phyloP scores from a whole-genome alignment of 2,888 invertebrate genomes.

The Pterobdella sp. region DNA sequence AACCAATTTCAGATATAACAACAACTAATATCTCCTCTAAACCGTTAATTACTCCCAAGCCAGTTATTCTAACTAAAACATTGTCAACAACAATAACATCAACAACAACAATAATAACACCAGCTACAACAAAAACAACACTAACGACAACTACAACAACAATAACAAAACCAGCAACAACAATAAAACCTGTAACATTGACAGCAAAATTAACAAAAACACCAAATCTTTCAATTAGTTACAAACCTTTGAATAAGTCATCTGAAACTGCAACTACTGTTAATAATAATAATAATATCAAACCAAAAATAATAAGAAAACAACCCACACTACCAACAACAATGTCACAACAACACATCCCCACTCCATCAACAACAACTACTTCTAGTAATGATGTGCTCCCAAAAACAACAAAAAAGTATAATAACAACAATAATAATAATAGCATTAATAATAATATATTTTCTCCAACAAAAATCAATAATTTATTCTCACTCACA shows the following conservation, averaged over 20 bases:
- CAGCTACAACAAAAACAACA: not conserved
- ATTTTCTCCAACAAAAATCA: not conserved
- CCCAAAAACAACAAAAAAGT: no score
- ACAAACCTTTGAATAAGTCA: no score
- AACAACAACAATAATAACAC: not conserved
- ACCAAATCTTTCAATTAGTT: no score
- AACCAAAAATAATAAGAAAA: no score
- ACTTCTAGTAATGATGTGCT: not conserved
- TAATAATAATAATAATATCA: no score
- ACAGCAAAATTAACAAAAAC: not conserved
- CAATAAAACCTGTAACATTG: not conserved
- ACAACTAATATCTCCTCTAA: not conserved
- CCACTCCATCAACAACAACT: not conserved
- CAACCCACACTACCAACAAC: no score
- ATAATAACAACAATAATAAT: not conserved
- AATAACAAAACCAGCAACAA: not conserved
- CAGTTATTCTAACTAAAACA: not conserved
- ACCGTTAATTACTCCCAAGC: not conserved
- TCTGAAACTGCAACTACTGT: no score
- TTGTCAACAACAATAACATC: not conserved
- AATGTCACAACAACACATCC: not conserved
- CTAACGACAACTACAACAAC: not conserved
- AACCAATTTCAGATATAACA: no score
- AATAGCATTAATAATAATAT: not conserved
- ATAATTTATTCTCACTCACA: not conserved